phyloP scores from a whole-genome alignment of 2,797 vertebrate genomes.

The Moxostoma hubbsi region DNA sequence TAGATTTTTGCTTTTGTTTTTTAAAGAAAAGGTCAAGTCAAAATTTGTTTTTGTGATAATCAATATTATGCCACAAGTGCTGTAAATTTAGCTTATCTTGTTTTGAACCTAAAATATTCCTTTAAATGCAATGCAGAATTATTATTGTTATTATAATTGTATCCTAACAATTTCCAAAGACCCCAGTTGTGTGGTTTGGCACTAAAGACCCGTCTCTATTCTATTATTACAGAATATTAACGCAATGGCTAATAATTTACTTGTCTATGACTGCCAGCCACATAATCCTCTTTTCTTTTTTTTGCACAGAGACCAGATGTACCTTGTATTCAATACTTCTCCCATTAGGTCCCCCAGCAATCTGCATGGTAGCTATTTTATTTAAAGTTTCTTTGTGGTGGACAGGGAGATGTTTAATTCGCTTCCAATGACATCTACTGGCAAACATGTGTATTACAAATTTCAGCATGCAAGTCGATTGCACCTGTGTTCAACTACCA shows the following conservation, averaged over 20 bases:
- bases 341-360: no score
- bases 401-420: not conserved
- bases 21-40: no score
- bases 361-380: not conserved
- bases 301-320: not conserved
- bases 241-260: not conserved
- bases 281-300: not conserved
- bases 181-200: not conserved
- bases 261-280: not conserved
- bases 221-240: not conserved
- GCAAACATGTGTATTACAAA: slow-evolving; percentile 4
- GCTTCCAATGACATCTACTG: slow-evolving; percentile 51
- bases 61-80: no score
- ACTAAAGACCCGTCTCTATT: not conserved
- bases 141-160: not conserved
- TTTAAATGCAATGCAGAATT: not conserved
- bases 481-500: no score
- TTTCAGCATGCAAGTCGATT: not conserved
- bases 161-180: not conserved
- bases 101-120: not conserved
- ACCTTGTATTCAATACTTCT: not conserved
- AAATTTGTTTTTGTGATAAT: no score
- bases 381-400: no score
- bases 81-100: no score
- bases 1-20: no score